phyloP scores from a whole-genome alignment of 2,113 vertebrate species.

The Spea multiplicata region DNA sequence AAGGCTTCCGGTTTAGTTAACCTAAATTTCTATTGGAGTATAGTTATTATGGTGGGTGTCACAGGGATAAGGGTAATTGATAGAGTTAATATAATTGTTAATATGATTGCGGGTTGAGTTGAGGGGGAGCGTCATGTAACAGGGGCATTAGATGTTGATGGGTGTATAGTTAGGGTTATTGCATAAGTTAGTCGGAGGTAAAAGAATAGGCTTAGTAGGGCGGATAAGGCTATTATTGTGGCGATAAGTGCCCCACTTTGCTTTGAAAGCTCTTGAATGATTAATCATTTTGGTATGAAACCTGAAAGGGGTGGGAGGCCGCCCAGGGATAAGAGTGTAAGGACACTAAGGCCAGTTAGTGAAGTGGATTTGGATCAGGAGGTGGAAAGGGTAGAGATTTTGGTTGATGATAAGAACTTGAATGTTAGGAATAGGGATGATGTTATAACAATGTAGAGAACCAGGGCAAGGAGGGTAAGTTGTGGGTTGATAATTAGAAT shows the following conservation, averaged over 20 bases:
- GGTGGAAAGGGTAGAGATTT: too few relatives aligned
- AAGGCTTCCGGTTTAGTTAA: conserved; percentile 50
- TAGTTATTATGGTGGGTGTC: too few relatives aligned
- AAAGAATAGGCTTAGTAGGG: conserved; percentile 7
- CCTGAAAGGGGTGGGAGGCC: conserved; percentile 1
- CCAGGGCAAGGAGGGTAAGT: too few relatives aligned
- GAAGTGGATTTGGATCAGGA: not conserved
- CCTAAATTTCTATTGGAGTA: conserved; percentile 38
- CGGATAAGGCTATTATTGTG: rapidly evolving
- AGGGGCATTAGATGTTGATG: conserved; percentile 34
- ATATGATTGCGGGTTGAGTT: too few relatives aligned
- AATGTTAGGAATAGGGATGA: too few relatives aligned
- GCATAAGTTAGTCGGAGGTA: conserved; percentile 40
- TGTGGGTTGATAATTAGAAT: too few relatives aligned
- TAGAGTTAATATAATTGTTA: not conserved
- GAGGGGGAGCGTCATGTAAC: conserved; percentile 46
- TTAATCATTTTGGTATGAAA: not conserved
- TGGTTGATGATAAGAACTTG: too few relatives aligned
- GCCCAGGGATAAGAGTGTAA: not conserved
- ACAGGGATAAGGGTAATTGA: not conserved
- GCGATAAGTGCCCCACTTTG: not conserved
- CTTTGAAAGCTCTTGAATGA: not conserved
- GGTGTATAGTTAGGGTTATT: not conserved
- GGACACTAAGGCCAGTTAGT: not conserved
- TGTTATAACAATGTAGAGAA: too few relatives aligned